Percentiles rank a stretch among this genome's conserved stretches.
Evolutionary conservation across 2,888 invertebrate genomes (phyloP).

Genomic region (Dasypogon diadema): DNA sequence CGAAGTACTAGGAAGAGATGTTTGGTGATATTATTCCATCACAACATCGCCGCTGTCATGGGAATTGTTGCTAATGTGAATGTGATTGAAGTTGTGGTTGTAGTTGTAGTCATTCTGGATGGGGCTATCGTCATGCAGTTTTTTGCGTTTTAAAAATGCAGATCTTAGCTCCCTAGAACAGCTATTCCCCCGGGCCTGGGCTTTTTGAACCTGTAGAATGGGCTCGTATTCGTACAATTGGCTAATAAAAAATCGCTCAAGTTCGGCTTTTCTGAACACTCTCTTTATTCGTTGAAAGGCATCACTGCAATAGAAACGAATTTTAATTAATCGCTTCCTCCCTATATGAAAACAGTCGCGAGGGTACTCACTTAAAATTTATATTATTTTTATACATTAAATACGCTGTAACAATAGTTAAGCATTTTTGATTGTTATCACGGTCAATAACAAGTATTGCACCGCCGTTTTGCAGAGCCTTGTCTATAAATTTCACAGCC

Average conservation of each 20-base stretch:
- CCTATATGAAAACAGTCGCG: neutral
- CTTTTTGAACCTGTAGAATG: constrained; percentile 63
- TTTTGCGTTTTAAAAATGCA: constrained; percentile 62
- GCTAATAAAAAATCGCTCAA: constrained; percentile 62
- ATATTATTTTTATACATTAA: constrained; percentile 64
- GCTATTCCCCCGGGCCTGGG: constrained; percentile 62
- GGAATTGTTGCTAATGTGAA: constrained; percentile 15
- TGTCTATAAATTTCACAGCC: constrained; percentile 62
- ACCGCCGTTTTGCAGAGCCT: constrained; percentile 60
- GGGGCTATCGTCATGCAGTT: constrained; percentile 58
- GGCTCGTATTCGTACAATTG: constrained; percentile 64
- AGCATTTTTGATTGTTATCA: constrained; percentile 62
- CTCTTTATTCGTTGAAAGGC: constrained; percentile 62
- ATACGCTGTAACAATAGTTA: constrained; percentile 62
- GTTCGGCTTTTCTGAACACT: constrained; percentile 62
- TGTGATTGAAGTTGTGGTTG: constrained; percentile 16
- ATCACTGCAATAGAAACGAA: constrained; percentile 58
- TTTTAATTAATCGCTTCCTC: neutral
- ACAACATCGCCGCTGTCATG: constrained; percentile 33
- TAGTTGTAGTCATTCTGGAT: constrained; percentile 21
- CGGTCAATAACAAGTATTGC: constrained; percentile 62
- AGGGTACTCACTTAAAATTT: constrained; percentile 61
- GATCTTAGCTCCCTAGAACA: constrained; percentile 62
- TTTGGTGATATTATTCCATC: constrained; percentile 29
- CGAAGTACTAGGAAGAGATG: constrained; percentile 9